Evolutionary conservation across 2,797 vertebrate genomes (phyloP).

Genomic region (Falco novaeseelandiae): DNA sequence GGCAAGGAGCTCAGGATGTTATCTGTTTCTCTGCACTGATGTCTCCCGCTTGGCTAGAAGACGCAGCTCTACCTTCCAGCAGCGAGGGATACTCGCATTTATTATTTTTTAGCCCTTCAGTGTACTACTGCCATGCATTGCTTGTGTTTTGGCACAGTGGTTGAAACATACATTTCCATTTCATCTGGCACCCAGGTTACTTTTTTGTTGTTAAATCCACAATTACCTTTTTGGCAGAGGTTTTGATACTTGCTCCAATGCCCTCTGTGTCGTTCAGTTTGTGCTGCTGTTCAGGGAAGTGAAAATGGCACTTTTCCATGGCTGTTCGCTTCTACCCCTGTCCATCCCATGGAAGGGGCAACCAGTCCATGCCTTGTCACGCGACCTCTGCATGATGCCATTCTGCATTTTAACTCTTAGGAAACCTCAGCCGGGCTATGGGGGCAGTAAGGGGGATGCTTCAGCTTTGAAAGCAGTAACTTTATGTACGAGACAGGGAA

Average conservation of each 20-base stretch:
- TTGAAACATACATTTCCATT: accelerated
- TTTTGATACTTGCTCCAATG: neutral
- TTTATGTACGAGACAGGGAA: neutral
- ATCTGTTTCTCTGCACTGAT: neutral
- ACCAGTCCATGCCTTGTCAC: neutral
- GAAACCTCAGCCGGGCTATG: neutral
- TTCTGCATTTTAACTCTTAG: neutral
- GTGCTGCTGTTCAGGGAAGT: neutral
- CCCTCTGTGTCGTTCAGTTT: neutral
- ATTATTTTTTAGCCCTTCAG: neutral
- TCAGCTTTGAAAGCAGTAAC: neutral
- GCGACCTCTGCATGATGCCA: accelerated
- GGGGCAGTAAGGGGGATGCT: neutral
- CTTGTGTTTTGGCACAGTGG: neutral
- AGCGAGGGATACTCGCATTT: too few species aligned
- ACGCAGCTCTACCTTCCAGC: neutral
- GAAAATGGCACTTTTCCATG: accelerated
- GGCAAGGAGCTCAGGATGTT: neutral
- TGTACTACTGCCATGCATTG: neutral
- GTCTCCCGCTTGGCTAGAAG: neutral
- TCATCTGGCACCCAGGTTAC: neutral
- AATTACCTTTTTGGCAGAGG: neutral
- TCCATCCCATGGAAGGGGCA: neutral
- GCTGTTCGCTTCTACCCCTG: too few species aligned
- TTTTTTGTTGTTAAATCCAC: neutral